phyloP scores from a whole-genome alignment of 1,140 invertebrate species.

The Hetaerina americana region DNA sequence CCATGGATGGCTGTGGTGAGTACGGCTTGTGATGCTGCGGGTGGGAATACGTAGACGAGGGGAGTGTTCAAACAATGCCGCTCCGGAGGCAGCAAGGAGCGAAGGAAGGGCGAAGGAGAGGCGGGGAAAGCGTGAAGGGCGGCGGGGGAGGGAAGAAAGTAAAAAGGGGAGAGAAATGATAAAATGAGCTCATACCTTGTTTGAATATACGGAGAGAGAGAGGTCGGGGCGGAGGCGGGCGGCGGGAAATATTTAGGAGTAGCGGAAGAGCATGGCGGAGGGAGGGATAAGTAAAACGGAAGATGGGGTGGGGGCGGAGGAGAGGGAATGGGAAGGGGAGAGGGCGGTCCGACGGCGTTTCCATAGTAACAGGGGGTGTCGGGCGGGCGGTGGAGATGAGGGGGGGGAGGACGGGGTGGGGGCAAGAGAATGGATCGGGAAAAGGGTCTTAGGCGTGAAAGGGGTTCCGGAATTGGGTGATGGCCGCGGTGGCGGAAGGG shows the following conservation, averaged over 20 bases:
- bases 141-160: not conserved
- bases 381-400: not conserved
- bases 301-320: not conserved
- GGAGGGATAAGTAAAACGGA: too few relatives aligned
- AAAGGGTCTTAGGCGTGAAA: not conserved
- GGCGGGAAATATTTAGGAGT: not conserved
- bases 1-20: too few relatives aligned
- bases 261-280: not conserved
- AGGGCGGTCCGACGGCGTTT: not conserved
- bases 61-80: not conserved
- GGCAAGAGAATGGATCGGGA: not conserved
- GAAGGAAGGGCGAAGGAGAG: not conserved
- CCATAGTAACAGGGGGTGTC: not conserved
- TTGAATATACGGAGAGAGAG: not conserved
- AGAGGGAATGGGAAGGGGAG: not conserved
- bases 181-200: not conserved
- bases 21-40: not conserved
- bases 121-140: not conserved
- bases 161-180: not conserved
- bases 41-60: not conserved
- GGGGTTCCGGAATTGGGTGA: too few relatives aligned
- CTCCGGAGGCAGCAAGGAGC: not conserved
- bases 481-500: too few relatives aligned
- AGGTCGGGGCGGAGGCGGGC: too few relatives aligned
- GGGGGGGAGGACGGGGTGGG: not conserved